Evolutionary conservation across 2,888 invertebrate species (phyloP), one percentile per base, ranked within the genome.

Genomic region (Cephus nigrinus): DNA sequence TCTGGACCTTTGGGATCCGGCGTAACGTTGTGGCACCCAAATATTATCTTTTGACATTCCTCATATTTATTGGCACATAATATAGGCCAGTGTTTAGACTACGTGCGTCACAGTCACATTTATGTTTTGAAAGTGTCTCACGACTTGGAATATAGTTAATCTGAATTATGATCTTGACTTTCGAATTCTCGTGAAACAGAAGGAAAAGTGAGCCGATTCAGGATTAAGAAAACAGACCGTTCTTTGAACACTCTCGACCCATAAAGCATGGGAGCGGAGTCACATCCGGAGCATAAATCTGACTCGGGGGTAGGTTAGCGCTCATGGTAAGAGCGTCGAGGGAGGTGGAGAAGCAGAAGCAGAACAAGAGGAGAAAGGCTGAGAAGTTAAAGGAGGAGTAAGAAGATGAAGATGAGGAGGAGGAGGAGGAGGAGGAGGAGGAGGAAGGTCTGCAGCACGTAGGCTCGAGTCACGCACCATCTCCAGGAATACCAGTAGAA

Each of bases 251-350:
- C 86, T 85, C 86, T 84, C 85, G 87, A 86, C 85, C 86, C 88
- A 89, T 90, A 90, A 90, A 90, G 85, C 87, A 89, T 84, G 80
- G 85, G 83, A 85, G 84, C 84, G 85, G 85, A 87, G 90, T 90
- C 89, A 89, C 90, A 90, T 91, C 90, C 90, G 89, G 89, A 78
- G 88, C 89, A 91, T 91, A 91, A 91, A 91, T 91, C 89, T 89
- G 4, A 55, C 87, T 80, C 84, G 84, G 86, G 87, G 85, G 69
- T 30, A 69, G 40, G 84, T 84, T 85, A 83, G 83, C 80, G 35
- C 35, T 84, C 79, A 78, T 80, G 82, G 81, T 80, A 80, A 2
- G 74, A 75, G 75, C 80, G 81, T 78, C 77, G 79, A 80, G 82
- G 82, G 79, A 78, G 69, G 69, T 77, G 80, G 81, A 75, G 69